Percentiles rank a stretch among this genome's conserved stretches.
These are phyloP conservation scores for Luffia ferchaultella DNA, from an alignment of 2,888 invertebrate genomes.

Conservation along the genomic window DNA sequence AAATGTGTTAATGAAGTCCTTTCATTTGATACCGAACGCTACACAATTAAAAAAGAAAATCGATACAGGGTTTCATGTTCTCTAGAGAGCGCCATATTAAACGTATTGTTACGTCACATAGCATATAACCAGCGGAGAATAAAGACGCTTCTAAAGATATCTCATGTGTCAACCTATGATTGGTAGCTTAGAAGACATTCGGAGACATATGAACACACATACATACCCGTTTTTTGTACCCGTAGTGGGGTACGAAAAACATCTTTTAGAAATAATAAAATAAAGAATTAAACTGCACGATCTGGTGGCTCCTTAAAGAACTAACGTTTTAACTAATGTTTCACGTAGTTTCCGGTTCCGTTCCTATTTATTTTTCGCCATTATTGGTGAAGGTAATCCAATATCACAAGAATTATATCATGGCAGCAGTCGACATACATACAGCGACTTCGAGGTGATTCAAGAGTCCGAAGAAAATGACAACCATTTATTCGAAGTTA, in stretches of 20 bases:
- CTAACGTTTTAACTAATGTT: no score
- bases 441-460: no score
- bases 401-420: no score
- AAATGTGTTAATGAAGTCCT: no score
- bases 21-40: background rate
- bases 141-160: background rate
- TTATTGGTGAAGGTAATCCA: no score
- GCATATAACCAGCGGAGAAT: background rate
- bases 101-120: background rate
- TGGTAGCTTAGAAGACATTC: background rate
- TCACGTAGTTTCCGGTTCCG: no score
- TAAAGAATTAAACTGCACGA: no score
- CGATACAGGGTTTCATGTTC: background rate
- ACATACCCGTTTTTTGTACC: background rate
- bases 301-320: no score
- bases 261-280: background rate
- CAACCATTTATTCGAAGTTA: no score
- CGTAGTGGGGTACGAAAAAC: background rate
- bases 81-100: background rate
- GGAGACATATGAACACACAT: background rate
- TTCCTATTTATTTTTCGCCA: no score
- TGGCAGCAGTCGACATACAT: no score
- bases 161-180: background rate
- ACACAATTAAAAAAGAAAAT: background rate
- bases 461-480: no score